phyloP scores from a whole-genome alignment of 1,140 invertebrate species.

The Dinoponera quadriceps region DNA sequence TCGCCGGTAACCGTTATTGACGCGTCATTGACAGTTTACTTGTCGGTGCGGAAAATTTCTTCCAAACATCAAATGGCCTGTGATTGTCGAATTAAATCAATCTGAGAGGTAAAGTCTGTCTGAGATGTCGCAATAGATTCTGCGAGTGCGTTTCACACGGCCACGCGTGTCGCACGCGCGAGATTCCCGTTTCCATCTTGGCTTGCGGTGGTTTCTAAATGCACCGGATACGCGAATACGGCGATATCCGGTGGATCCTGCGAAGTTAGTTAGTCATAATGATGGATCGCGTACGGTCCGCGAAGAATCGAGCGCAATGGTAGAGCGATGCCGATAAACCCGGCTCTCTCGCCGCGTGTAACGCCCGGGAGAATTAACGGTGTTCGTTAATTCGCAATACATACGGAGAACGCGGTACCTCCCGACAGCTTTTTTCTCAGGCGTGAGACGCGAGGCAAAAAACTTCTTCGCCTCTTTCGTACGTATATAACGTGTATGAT shows the following conservation, averaged over 20 bases:
- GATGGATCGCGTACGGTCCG: constrained; percentile 25
- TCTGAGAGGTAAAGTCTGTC: too few relatives aligned
- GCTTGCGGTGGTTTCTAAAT: constrained; percentile 39
- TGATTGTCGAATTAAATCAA: too few relatives aligned
- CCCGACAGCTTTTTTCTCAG: constrained; percentile 26
- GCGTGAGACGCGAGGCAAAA: constrained; percentile 15
- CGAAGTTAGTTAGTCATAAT: constrained; percentile 41
- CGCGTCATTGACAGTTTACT: too few relatives aligned
- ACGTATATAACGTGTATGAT: constrained; percentile 16
- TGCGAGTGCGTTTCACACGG: too few relatives aligned
- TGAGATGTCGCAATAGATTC: too few relatives aligned
- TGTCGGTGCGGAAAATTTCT: too few relatives aligned
- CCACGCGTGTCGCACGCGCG: too few relatives aligned
- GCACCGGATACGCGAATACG: constrained; percentile 58
- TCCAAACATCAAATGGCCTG: too few relatives aligned
- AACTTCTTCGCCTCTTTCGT: constrained; percentile 28
- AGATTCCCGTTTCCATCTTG: not conserved
- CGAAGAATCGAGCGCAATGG: constrained; percentile 38
- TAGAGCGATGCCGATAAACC: constrained; percentile 33
- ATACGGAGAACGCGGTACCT: not conserved
- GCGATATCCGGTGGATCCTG: constrained; percentile 39
- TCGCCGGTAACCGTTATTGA: too few relatives aligned
- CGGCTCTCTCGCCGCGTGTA: not conserved
- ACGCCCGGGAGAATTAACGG: constrained; percentile 55
- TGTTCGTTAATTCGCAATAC: constrained; percentile 55